Base-by-base conservation (phyloP, 1,140 invertebrate species). In the Hylaeus anthracinus region DNA sequence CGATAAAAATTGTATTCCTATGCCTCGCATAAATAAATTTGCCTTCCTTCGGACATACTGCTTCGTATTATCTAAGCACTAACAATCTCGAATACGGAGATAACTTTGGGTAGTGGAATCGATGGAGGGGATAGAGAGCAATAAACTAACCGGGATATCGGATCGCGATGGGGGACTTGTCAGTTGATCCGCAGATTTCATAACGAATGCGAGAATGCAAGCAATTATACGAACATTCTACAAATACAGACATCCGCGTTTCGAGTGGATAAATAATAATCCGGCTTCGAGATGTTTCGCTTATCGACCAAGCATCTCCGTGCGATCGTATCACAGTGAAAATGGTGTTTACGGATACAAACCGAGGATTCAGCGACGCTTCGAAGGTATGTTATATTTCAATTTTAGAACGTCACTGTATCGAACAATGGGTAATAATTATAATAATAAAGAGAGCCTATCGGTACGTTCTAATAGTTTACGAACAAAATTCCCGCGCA, bases 281-380 rank as follows among this genome's bases (percentile, higher is more conserved):
- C 26, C 37, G 5, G n/a, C 2, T 39, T 1, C 8, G 6, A 10
- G 3, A 12, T 53, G 14, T 5, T 5, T 41, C 12, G 8, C n/a
- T 60, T 72, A 48, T 15, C 60, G 66, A 61, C 26, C 3, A 39
- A 26, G 41, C 26, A n/a, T 26, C 14, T 15, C 0, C n/a, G 4
- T 51, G 1, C 37, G 78, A 61, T 69, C 9, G 0, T 96, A 95
- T 92, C 94, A 95, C 78, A 95, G 94, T 89, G 92, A 94, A 51
- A 92, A 92, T 64, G 94, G 94, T 37, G 94, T 95, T 10, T 95
- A 95, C 88, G 95, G 95, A 51, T 95, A 95, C 78, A 93, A 91
- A 81, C 92, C 94, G 0, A 91, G 86, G 79, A 84, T 87, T 65
- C 83, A 72, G 61, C 90, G 87, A 9, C 71, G 89, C 53, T 95